Conservation (phyloP, 2,797 vertebrate species). For the Molossus alvarezi region DNA sequence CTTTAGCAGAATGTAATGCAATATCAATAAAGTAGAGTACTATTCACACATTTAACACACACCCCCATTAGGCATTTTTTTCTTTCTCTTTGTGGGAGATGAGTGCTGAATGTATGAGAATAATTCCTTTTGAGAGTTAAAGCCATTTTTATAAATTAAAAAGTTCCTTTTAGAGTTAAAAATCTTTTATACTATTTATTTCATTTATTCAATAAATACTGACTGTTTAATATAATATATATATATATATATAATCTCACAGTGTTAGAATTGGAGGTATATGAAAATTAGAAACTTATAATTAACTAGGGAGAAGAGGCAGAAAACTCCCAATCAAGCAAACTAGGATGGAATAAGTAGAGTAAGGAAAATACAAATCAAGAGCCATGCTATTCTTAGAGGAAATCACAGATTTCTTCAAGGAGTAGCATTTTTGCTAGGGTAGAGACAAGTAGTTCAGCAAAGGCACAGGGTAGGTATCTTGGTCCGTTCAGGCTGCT, state of each 20-base stretch:
- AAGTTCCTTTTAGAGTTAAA: not conserved
- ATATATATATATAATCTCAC: not conserved
- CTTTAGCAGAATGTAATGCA: not conserved
- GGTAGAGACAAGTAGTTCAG: not conserved
- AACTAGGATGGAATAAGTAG: not conserved
- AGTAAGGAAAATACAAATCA: not conserved
- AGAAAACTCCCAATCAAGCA: not conserved
- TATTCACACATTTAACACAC: not conserved
- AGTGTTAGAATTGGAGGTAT: not conserved
- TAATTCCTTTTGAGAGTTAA: slow-evolving; percentile 3
- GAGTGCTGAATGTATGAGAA: not conserved
- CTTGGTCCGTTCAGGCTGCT: not conserved
- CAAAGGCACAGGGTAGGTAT: not conserved
- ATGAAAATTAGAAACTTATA: not conserved
- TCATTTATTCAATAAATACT: not conserved
- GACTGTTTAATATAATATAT: not conserved
- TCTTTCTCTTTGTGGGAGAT: not conserved
- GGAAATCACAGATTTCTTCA: not conserved
- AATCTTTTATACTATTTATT: not conserved
- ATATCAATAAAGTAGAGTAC: not conserved
- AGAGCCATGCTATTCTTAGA: not conserved
- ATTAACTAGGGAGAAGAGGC: not conserved
- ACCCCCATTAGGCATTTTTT: not conserved
- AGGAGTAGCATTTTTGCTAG: not conserved
- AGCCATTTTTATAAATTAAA: not conserved